These are phyloP conservation scores for Mesitornis unicolor DNA, from an alignment of 2,113 vertebrate genomes.

Conservation along the genomic window DNA sequence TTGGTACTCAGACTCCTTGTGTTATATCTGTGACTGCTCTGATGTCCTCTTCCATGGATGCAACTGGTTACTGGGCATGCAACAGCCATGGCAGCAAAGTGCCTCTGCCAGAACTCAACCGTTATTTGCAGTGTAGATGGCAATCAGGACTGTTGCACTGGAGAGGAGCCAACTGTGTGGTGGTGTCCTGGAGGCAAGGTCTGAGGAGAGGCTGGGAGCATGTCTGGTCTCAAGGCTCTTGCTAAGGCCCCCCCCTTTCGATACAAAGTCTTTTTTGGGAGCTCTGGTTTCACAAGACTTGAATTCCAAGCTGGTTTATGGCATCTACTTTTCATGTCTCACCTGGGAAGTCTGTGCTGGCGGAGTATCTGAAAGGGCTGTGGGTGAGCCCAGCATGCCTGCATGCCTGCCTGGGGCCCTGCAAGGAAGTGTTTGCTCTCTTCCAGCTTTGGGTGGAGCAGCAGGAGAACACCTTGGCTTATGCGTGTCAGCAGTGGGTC, in stretches of 20 bases:
- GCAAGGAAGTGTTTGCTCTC: not conserved
- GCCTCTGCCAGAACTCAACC: not conserved
- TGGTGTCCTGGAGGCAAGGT: not conserved
- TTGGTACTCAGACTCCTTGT: not conserved
- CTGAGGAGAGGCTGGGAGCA: not conserved
- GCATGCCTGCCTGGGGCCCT: not conserved
- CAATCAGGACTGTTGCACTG: not conserved
- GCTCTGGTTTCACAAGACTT: not conserved
- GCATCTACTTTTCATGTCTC: conserved; percentile 22
- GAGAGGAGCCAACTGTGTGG: not conserved
- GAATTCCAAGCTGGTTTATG: not conserved
- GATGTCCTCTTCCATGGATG: not conserved
- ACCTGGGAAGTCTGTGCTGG: conserved; percentile 11
- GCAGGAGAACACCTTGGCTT: not conserved
- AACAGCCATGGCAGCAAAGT: not conserved
- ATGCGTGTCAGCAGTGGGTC: not conserved
- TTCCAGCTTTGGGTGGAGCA: not conserved
- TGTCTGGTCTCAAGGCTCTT: not conserved
- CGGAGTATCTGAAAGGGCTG: not conserved
- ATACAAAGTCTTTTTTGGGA: not conserved
- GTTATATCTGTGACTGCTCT: accelerated
- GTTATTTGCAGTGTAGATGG: not conserved
- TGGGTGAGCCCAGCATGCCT: not conserved
- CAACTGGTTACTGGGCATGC: not conserved
- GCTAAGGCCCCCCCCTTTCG: not conserved